These are phyloP conservation scores for Porites lobata DNA, from an alignment of 92 coral and sea anemone species.

Conservation along the genomic window DNA sequence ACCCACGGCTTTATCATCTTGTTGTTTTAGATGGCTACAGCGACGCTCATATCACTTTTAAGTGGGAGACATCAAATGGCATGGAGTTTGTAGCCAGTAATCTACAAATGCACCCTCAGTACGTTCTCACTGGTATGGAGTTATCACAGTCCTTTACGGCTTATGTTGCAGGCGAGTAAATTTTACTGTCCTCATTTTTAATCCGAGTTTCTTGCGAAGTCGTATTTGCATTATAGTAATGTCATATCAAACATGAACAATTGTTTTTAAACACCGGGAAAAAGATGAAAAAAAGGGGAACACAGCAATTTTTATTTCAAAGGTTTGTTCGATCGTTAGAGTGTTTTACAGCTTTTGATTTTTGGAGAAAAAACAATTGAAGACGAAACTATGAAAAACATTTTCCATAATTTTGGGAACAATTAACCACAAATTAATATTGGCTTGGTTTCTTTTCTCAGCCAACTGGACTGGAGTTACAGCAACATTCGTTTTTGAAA, in stretches of 20 bases:
- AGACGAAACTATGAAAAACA: not conserved
- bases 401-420: no score
- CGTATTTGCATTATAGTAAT: no score
- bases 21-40: slow-evolving; percentile 80
- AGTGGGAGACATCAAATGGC: slow-evolving; percentile 74
- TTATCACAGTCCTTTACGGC: slow-evolving; percentile 60
- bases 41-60: slow-evolving; percentile 73
- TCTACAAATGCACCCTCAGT: slow-evolving; percentile 85
- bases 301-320: no score
- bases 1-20: not conserved
- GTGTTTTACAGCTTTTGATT: no score
- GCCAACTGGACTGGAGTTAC: slow-evolving; percentile 86
- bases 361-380: not conserved
- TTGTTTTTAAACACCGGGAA: no score
- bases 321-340: no score
- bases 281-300: no score
- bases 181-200: not conserved
- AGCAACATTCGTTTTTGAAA: slow-evolving; percentile 80
- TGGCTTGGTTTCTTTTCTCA: slow-evolving; percentile 4
- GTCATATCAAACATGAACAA: no score
- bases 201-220: no score
- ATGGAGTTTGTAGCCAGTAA: slow-evolving; percentile 66
- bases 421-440: not conserved
- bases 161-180: slow-evolving; percentile 75
- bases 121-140: slow-evolving; percentile 65